Evolutionary conservation across 2,888 invertebrate species (phyloP), one percentile per base, ranked within the genome.

Genomic region (Hypolimnas misippus): DNA sequence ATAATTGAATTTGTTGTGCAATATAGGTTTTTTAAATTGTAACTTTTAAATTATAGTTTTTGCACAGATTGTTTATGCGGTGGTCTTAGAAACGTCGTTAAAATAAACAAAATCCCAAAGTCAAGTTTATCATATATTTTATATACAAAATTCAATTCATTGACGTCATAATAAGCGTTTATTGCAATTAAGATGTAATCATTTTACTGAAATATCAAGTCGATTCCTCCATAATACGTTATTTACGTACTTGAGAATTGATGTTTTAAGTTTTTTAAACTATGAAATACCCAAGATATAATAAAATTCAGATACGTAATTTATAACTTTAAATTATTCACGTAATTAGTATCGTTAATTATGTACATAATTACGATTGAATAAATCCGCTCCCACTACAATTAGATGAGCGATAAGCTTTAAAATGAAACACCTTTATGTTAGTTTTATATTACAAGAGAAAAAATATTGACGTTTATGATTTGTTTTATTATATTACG

Each of bases 311-410:
- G 44, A 46, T 46, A 46, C 21, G 44, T 21, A 38, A 1, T 46
- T 21, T 46, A 46, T 21, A 21, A 46, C 10, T 38, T 46, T 21
- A 46, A 49, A 49, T 49, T 29, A 49, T 49, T 25, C 8, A 52
- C 52, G 17, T 52, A 35, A 33, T 33, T 52, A 29, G 12, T 4
- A 50, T 8, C n/a, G 31, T 14, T 50, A 50, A 50, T 50, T 50
- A 50, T 52, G 33, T 44, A 58, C 51, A 58, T 58, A 58, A 52
- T 51, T 57, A 56, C n/a, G 17, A 52, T 59, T 46, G 12, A 17
- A 29, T 12, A 46, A 25, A 46, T 35, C 10, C 31, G 31, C 44
- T 46, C 44, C 44, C 44, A 49, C 49, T 29, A 49, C 29, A 29
- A 14, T 29, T 49, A 49, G 14, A 12, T 49, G n/a, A 25, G 49